Evolutionary conservation across 2,888 invertebrate species (phyloP).

Genomic region (Sarcophaga rosellei): DNA sequence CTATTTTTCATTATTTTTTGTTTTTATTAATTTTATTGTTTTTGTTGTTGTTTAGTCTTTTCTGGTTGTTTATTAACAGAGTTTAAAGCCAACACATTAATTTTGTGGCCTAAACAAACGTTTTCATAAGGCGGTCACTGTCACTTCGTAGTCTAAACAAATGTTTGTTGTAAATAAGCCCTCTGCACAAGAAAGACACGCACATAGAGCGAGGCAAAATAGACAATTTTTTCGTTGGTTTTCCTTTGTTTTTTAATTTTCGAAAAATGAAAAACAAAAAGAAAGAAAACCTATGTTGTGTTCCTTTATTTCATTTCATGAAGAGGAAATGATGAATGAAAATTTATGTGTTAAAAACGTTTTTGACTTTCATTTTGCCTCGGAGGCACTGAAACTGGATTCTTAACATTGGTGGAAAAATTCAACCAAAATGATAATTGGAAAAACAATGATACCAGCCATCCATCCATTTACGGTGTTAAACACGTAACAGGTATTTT

Average conservation of each 20-base stretch:
- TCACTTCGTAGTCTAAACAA: slow-evolving; percentile 29
- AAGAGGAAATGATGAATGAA: slow-evolving; percentile 50
- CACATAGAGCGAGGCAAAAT: neutral
- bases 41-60: neutral
- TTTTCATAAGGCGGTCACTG: slow-evolving; percentile 19
- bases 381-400: neutral
- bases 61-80: slow-evolving; percentile 36
- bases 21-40: neutral
- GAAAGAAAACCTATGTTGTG: too few relatives aligned
- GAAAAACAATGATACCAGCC: neutral
- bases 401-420: neutral
- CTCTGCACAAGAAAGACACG: neutral
- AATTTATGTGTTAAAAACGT: slow-evolving; percentile 59
- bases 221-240: neutral
- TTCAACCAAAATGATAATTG: slow-evolving; percentile 8
- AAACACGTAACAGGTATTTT: slow-evolving; percentile 27
- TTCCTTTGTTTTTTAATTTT: neutral
- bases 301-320: slow-evolving; percentile 30
- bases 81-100: slow-evolving; percentile 36
- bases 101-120: slow-evolving; percentile 28
- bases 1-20: slow-evolving; percentile 16
- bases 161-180: neutral
- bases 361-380: slow-evolving; percentile 3
- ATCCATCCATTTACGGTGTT: neutral
- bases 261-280: neutral